Conservation (phyloP, 2,888 invertebrate species). For the Harpalus rufipes region DNA sequence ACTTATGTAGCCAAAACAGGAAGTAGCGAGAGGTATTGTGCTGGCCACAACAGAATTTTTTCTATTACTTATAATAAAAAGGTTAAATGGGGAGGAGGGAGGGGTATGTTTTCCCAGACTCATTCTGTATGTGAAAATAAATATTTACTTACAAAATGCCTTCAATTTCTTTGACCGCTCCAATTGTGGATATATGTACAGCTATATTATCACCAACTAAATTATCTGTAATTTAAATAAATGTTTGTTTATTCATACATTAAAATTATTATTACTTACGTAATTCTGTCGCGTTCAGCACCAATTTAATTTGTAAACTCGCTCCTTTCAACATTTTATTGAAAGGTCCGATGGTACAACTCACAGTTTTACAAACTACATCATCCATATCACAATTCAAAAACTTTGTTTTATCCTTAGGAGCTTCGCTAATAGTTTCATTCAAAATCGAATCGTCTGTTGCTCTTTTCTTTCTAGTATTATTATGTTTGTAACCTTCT, state of each 20-base stretch:
- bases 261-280: slow-evolving; percentile 45
- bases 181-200: slow-evolving; percentile 55
- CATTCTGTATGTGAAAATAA: slow-evolving; percentile 13
- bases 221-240: slow-evolving; percentile 48
- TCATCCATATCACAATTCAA: slow-evolving; percentile 47
- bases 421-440: background rate
- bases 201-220: slow-evolving; percentile 29
- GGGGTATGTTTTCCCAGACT: no score
- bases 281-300: slow-evolving; percentile 38
- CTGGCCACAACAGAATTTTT: no score
- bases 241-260: background rate
- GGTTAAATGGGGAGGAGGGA: no score
- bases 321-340: slow-evolving; percentile 39
- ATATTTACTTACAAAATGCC: slow-evolving; percentile 45
- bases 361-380: slow-evolving; percentile 47
- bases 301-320: slow-evolving; percentile 55
- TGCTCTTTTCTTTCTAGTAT: slow-evolving; percentile 42
- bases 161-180: slow-evolving; percentile 44
- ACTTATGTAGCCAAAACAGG: no score
- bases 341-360: slow-evolving; percentile 55
- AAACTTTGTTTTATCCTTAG: slow-evolving; percentile 26
- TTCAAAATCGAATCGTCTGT: slow-evolving; percentile 14
- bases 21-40: no score
- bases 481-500: background rate
- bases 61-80: no score